Percentiles rank a stretch among this genome's conserved stretches.
phyloP scores from a whole-genome alignment of 1,140 invertebrate species.

The Drosophila kepulauana region DNA sequence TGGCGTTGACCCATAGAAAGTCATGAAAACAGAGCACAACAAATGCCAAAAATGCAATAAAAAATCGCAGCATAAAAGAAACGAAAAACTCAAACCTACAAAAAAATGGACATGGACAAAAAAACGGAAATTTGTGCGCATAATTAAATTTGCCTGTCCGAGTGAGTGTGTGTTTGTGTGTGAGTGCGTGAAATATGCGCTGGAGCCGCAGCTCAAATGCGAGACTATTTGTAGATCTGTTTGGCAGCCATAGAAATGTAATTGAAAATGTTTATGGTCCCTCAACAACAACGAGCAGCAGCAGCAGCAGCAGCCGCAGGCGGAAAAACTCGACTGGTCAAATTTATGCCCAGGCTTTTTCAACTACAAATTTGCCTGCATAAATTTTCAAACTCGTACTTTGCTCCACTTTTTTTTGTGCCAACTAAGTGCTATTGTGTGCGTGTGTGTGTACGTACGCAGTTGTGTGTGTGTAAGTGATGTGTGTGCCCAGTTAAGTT shows the following conservation, averaged over 20 bases:
- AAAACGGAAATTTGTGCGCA: slow-evolving; percentile 65
- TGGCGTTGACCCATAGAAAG: slow-evolving; percentile 39
- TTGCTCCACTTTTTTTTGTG: slow-evolving; percentile 41
- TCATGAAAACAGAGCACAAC: slow-evolving; percentile 54
- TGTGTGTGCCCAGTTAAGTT: slow-evolving; percentile 21
- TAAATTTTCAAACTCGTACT: slow-evolving; percentile 54
- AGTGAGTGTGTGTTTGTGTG: slow-evolving; percentile 8
- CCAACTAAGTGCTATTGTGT: slow-evolving; percentile 39
- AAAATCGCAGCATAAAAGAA: slow-evolving; percentile 55
- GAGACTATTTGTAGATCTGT: slow-evolving; percentile 62
- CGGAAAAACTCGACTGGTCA: slow-evolving; percentile 32
- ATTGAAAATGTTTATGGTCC: slow-evolving; percentile 66
- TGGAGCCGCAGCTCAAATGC: slow-evolving; percentile 41
- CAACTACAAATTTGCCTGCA: slow-evolving; percentile 63
- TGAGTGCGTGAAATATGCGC: slow-evolving; percentile 39
- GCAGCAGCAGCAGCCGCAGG: slow-evolving; percentile 9
- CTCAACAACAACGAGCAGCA: slow-evolving; percentile 2
- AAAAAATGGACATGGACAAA: slow-evolving; percentile 25
- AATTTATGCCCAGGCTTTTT: slow-evolving; percentile 47
- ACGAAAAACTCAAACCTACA: slow-evolving; percentile 8
- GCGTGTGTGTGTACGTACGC: background rate
- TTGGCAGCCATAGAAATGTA: slow-evolving; percentile 54
- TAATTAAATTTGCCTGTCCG: slow-evolving; percentile 67
- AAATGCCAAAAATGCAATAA: slow-evolving; percentile 69
- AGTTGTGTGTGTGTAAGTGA: background rate